Evolutionary conservation across 2,797 vertebrate species (phyloP), one percentile per base, ranked within the genome.

Genomic region (Sebastes taczanowskii): DNA sequence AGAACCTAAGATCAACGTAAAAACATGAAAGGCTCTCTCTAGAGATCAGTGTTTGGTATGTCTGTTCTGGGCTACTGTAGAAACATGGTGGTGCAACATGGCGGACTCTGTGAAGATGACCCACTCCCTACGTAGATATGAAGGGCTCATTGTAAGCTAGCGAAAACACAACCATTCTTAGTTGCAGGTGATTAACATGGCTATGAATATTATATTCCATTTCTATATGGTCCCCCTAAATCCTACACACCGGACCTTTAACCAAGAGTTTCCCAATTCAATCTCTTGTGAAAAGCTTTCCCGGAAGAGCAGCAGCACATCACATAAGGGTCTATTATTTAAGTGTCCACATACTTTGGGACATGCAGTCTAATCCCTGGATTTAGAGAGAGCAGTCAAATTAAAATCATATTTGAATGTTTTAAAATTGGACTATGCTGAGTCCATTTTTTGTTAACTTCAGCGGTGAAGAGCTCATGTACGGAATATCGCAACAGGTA

Each of bases 401-500:
- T 2, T 62, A 5, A 20, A 18, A 49, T 66, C 35, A 25, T 1
- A 70, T 61, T 29, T 55, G 10, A 65, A 35, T 30, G 6, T 42
- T 62, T 66, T 25, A 20, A n/a, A 65, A 64, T 27, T 52, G 23
- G 11, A 71, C 23, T n/a, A 7, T 25, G 10, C 18, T 46, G 16
- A 66, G 34, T 73, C 38, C 4, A 9, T 4, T 61, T 78, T 59
- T 69, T 34, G 35, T 66, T 11, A 49, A 49, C 22, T 71, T 46
- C 10, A 7, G 52, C 3, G 3, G 30, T 27, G 23, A 76, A 60
- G 60, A 60, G 71, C 46, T 65, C 14, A 22, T 30, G 22, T 53
- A 74, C 56, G 22, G 42, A 49, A 68, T 34, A 74, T 27, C 2
- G 27, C 38, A 87, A 82, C 76, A 83, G 82, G 67, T 85, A 55